Conservation (phyloP, 2,797 vertebrate genomes). For the Aeoliscus strigatus region DNA sequence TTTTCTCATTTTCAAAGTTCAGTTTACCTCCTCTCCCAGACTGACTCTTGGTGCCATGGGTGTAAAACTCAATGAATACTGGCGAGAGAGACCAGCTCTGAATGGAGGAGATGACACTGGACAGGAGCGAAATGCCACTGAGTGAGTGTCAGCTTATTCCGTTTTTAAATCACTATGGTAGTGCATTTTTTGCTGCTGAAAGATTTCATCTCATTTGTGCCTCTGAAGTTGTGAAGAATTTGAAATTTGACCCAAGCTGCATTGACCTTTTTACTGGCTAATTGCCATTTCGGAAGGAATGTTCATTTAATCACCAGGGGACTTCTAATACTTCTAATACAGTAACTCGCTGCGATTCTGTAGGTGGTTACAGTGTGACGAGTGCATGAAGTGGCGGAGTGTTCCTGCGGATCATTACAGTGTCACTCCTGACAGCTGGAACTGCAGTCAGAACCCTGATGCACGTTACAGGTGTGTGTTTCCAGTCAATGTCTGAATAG, state of each 20-base stretch:
- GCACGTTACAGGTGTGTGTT: constrained; percentile 65
- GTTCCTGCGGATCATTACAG: constrained; percentile 62
- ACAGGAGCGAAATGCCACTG: not conserved
- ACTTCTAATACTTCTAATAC: not conserved
- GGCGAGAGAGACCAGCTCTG: constrained; percentile 56
- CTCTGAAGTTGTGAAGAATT: no score
- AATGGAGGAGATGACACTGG: constrained; percentile 38
- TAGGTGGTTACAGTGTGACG: constrained; percentile 81
- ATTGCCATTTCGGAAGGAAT: no score
- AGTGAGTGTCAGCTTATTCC: constrained; percentile 46
- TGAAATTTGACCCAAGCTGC: no score
- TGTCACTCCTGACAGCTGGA: constrained; percentile 71
- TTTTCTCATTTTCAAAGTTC: no score
- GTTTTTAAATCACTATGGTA: no score
- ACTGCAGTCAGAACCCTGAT: constrained; percentile 75
- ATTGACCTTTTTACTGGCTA: no score
- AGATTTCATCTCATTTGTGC: no score
- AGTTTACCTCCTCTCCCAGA: no score
- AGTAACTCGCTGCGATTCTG: constrained; percentile 9
- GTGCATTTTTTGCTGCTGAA: not conserved
- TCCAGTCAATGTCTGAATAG: no score
- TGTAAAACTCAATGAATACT: constrained; percentile 81
- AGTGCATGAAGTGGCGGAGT: constrained; percentile 81
- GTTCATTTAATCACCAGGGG: no score
- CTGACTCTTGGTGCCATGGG: constrained; percentile 74